Evolutionary conservation across 2,797 vertebrate genomes (phyloP).

Genomic region (Yasuhikotakia modesta): DNA sequence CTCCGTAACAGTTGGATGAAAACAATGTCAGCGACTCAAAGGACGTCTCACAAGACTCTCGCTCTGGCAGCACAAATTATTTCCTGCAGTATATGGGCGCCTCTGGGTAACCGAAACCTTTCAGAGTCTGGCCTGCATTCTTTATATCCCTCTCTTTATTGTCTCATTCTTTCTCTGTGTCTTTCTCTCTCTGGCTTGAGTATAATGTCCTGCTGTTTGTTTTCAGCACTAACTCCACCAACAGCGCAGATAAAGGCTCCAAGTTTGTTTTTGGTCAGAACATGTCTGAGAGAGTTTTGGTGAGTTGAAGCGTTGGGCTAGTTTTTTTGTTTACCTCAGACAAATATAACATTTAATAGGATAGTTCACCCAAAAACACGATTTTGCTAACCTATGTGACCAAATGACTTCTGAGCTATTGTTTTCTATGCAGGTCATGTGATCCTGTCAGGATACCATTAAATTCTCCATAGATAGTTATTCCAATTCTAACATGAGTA

Average conservation of each 20-base stretch:
- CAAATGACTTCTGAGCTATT: too few species aligned
- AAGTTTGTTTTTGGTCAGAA: constrained; percentile 99
- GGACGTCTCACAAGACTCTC: constrained; percentile 78
- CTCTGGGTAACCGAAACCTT: constrained; percentile 81
- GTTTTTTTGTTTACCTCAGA: background rate
- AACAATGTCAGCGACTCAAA: too few species aligned
- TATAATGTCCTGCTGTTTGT: constrained; percentile 52
- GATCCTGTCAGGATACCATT: too few species aligned
- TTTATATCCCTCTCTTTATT: constrained; percentile 53
- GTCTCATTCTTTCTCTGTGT: too few species aligned
- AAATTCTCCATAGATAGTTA: too few species aligned
- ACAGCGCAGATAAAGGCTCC: constrained; percentile 85
- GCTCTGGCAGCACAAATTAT: constrained; percentile 90
- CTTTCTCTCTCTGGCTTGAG: background rate
- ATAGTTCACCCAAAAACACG: too few species aligned
- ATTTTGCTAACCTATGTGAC: too few species aligned
- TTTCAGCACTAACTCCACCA: constrained; percentile 84
- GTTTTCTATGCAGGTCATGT: too few species aligned
- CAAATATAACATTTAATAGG: background rate
- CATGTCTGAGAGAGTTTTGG: constrained; percentile 96
- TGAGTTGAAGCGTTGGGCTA: constrained; percentile 76
- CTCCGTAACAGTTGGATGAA: constrained; percentile 76
- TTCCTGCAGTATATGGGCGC: constrained; percentile 96
- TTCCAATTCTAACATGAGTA: too few species aligned
- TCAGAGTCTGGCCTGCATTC: constrained; percentile 69